phyloP scores from a whole-genome alignment of 1,140 invertebrate species.

The Polyergus mexicanus region DNA sequence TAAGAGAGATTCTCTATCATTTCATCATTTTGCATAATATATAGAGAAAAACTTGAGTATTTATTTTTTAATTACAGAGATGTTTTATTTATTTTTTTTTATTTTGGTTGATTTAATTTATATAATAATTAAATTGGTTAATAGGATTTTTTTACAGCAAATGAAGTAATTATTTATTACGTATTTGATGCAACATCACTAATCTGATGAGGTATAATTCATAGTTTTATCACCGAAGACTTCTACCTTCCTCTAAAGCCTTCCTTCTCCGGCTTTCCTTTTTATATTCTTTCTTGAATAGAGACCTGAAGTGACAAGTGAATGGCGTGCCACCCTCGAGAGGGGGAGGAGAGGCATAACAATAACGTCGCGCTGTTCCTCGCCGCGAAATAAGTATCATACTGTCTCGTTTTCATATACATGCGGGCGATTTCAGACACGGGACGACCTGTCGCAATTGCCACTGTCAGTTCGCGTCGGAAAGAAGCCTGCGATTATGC shows the following conservation, averaged over 20 bases:
- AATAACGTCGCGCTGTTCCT: conserved; percentile 61
- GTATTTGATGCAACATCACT: background rate
- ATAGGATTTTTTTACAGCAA: background rate
- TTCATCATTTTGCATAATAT: background rate
- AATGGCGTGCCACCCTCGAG: conserved; percentile 67
- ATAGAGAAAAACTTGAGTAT: background rate
- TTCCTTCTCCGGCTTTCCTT: conserved; percentile 44
- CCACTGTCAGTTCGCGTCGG: conserved; percentile 45
- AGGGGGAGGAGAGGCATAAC: conserved; percentile 38
- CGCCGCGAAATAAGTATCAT: conserved; percentile 66
- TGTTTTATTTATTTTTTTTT: background rate
- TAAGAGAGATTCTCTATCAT: background rate
- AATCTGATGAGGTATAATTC: background rate
- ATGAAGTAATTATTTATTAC: conserved; percentile 35
- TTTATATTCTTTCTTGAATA: conserved; percentile 52
- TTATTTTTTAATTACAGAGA: background rate
- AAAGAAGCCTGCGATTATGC: conserved; percentile 55
- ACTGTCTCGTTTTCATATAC: conserved; percentile 56
- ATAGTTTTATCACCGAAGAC: conserved; percentile 23
- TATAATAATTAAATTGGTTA: background rate
- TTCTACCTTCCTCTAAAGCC: conserved; percentile 18
- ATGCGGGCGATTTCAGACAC: conserved; percentile 51
- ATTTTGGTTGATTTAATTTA: background rate
- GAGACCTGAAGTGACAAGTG: conserved; percentile 63
- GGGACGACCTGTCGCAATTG: conserved; percentile 60